These are phyloP conservation scores for Melanotaenia nigrans DNA, from an alignment of 2,797 vertebrate genomes.

Conservation along the genomic window DNA sequence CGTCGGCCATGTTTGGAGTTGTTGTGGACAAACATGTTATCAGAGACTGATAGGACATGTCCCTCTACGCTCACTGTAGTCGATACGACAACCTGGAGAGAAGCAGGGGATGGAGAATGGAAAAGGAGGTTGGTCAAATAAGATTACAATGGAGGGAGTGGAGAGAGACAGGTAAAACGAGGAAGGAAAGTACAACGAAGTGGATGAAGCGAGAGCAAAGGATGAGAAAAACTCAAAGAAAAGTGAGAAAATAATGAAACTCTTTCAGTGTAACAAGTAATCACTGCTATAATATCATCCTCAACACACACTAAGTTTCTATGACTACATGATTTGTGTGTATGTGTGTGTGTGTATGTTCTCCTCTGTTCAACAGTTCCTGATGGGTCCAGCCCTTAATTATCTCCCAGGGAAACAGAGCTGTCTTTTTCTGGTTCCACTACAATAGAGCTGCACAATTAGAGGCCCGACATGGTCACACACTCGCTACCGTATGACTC, in stretches of 20 bases:
- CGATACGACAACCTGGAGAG: slow-evolving; percentile 92
- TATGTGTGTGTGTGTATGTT: slow-evolving; percentile 51
- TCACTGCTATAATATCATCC: slow-evolving; percentile 72
- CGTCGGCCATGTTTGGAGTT: slow-evolving; percentile 98
- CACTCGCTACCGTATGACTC: slow-evolving; percentile 50
- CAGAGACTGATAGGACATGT: slow-evolving; percentile 96
- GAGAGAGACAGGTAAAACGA: neutral
- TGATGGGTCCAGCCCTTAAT: slow-evolving; percentile 81
- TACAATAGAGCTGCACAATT: slow-evolving; percentile 82
- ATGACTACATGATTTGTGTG: slow-evolving; percentile 24
- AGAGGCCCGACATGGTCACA: slow-evolving; percentile 72
- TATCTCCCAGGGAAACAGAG: slow-evolving; percentile 80
- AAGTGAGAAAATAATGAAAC: slow-evolving; percentile 59
- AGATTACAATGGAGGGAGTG: neutral
- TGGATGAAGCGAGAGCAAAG: neutral
- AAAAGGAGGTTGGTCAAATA: neutral
- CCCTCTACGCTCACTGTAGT: slow-evolving; percentile 98
- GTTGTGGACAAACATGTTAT: slow-evolving; percentile 99
- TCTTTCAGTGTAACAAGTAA: slow-evolving; percentile 72
- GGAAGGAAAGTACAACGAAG: neutral
- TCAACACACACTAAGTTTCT: slow-evolving; percentile 49
- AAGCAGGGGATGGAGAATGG: slow-evolving; percentile 9
- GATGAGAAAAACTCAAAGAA: neutral
- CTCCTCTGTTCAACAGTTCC: slow-evolving; percentile 77
- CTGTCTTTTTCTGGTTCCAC: slow-evolving; percentile 80